A percentile compares a stretch with the other conserved stretches of the same genome.
These are phyloP conservation scores for Muscidifurax raptorellus DNA, from an alignment of 1,140 invertebrate genomes.

Conservation along the genomic window DNA sequence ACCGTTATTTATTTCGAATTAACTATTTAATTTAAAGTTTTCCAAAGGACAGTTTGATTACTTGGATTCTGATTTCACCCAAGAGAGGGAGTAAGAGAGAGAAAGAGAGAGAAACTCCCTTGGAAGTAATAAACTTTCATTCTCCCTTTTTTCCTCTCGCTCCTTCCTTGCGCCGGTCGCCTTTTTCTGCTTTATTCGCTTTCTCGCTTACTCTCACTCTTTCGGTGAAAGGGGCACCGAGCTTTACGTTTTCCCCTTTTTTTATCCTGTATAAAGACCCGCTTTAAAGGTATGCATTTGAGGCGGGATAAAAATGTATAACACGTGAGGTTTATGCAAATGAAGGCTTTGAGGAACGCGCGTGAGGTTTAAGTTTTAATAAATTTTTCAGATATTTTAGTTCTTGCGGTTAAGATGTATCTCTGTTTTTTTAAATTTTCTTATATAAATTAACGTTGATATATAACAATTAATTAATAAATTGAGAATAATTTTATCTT, in stretches of 20 bases:
- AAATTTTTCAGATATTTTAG: background rate
- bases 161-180: background rate
- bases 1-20: conserved; percentile 26
- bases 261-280: background rate
- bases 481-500: too few relatives aligned
- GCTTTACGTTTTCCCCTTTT: background rate
- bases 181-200: conserved; percentile 9
- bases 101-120: conserved; percentile 44
- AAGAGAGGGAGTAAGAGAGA: conserved; percentile 1
- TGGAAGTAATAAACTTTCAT: conserved; percentile 41
- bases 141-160: conserved; percentile 2
- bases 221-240: background rate
- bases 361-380: background rate
- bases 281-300: background rate
- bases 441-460: too few relatives aligned
- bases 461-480: too few relatives aligned
- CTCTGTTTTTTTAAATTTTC: too few relatives aligned
- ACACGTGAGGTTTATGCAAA: background rate
- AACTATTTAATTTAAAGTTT: conserved; percentile 45
- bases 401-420: background rate
- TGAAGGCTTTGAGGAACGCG: background rate
- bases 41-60: conserved; percentile 37
- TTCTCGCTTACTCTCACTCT: background rate
- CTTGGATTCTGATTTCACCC: conserved; percentile 31
- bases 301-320: background rate